phyloP scores from a whole-genome alignment of 2,113 vertebrate genomes.

The Anoplopoma fimbria region DNA sequence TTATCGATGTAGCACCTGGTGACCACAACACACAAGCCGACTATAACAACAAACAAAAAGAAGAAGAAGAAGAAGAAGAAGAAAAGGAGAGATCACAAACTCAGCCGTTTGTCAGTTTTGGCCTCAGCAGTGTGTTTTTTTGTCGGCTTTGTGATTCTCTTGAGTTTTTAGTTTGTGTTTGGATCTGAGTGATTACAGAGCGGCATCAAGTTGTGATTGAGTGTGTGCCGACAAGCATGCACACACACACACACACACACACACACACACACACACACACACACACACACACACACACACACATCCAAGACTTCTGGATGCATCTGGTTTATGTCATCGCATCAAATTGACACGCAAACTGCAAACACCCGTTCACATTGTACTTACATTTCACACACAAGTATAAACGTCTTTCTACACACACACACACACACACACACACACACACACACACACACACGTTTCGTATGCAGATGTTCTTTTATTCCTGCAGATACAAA shows the following conservation, averaged over 20 bases:
- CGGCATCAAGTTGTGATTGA: constrained; percentile 28
- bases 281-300: constrained; percentile 33
- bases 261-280: constrained; percentile 33
- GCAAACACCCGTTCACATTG: no score
- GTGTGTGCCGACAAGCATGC: no score
- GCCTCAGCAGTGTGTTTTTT: constrained; percentile 41
- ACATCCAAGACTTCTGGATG: background rate
- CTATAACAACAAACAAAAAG: background rate
- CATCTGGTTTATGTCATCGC: constrained; percentile 50
- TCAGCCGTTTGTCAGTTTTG: constrained; percentile 44
- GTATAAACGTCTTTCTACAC: background rate
- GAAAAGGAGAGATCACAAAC: no score
- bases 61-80: background rate
- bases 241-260: constrained; percentile 20
- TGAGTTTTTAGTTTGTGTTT: constrained; percentile 62
- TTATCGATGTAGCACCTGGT: constrained; percentile 59
- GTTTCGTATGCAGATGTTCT: background rate
- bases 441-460: background rate
- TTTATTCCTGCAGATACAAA: background rate
- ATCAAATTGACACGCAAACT: background rate
- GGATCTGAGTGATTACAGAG: constrained; percentile 47
- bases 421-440: background rate
- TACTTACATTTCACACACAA: no score
- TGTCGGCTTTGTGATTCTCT: constrained; percentile 29
- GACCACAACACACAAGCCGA: background rate